These are phyloP conservation scores for Lomographa bimaculata DNA, from an alignment of 2,888 invertebrate genomes.

Conservation along the genomic window DNA sequence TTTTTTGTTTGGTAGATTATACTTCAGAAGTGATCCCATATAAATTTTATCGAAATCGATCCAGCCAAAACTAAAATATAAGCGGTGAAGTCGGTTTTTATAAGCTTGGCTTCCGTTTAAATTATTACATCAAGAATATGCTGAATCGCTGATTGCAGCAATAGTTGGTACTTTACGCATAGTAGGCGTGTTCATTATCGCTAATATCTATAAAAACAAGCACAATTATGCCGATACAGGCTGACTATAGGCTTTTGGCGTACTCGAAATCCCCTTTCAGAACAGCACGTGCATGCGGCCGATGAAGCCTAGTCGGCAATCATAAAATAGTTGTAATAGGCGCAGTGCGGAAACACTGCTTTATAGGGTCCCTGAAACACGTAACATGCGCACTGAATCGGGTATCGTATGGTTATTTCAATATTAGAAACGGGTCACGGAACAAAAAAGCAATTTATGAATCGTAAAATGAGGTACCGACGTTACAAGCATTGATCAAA, in stretches of 20 bases:
- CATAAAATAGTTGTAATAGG: constrained; percentile 74
- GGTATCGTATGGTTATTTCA: constrained; percentile 69
- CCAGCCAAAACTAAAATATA: too few species aligned
- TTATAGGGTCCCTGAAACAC: constrained; percentile 71
- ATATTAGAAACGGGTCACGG: constrained; percentile 62
- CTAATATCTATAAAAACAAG: constrained; percentile 57
- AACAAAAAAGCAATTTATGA: constrained; percentile 63
- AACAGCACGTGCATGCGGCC: constrained; percentile 56
- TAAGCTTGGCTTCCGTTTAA: too few species aligned
- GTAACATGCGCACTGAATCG: constrained; percentile 70
- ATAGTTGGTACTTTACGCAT: constrained; percentile 48
- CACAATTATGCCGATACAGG: constrained; percentile 63
- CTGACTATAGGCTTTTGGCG: constrained; percentile 61
- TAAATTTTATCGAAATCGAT: too few species aligned
- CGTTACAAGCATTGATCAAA: constrained; percentile 59
- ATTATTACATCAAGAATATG: constrained; percentile 43
- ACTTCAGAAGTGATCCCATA: too few species aligned
- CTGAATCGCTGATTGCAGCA: constrained; percentile 46
- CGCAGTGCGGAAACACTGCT: constrained; percentile 73
- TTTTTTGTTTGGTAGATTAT: too few species aligned
- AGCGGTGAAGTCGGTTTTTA: too few species aligned
- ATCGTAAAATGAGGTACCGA: constrained; percentile 55
- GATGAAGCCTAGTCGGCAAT: constrained; percentile 62
- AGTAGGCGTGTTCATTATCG: too few species aligned
- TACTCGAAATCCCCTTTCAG: constrained; percentile 52